phyloP scores from a whole-genome alignment of 37 sponge, comb jelly and placozoan species.

The Aplysina aerophoba region DNA sequence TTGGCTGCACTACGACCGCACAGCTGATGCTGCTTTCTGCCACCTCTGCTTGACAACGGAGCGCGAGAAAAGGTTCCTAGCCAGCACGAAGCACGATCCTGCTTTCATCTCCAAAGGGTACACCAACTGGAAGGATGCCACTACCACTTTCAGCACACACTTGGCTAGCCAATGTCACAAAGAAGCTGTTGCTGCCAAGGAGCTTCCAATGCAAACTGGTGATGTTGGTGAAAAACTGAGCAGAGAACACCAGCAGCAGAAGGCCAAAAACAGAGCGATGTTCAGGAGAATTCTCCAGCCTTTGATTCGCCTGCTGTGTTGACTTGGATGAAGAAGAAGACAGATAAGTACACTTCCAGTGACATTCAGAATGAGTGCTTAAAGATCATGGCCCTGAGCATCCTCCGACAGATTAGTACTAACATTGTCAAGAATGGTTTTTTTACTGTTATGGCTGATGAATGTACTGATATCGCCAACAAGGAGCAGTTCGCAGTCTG shows the following conservation, averaged over 20 bases:
- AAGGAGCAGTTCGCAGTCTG: background rate
- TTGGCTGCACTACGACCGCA: background rate
- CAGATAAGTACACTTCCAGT: background rate
- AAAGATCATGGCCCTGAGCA: background rate
- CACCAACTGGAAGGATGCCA: background rate
- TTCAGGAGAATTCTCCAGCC: background rate
- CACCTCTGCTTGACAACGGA: background rate
- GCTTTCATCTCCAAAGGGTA: background rate
- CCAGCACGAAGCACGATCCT: background rate
- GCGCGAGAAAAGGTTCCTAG: background rate
- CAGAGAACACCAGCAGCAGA: background rate
- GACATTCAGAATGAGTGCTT: background rate
- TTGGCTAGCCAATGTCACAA: background rate
- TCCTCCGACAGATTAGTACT: background rate
- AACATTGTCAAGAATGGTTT: background rate
- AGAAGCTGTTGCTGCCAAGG: background rate
- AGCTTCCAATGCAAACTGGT: background rate
- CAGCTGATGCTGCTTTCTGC: background rate
- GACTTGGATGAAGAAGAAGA: background rate
- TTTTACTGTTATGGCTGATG: background rate
- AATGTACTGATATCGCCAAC: background rate
- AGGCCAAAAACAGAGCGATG: background rate
- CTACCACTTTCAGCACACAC: background rate
- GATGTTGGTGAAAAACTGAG: background rate
- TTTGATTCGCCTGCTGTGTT: background rate